Conservation (phyloP, 2,113 vertebrate species). For the Nibea coibor region DNA sequence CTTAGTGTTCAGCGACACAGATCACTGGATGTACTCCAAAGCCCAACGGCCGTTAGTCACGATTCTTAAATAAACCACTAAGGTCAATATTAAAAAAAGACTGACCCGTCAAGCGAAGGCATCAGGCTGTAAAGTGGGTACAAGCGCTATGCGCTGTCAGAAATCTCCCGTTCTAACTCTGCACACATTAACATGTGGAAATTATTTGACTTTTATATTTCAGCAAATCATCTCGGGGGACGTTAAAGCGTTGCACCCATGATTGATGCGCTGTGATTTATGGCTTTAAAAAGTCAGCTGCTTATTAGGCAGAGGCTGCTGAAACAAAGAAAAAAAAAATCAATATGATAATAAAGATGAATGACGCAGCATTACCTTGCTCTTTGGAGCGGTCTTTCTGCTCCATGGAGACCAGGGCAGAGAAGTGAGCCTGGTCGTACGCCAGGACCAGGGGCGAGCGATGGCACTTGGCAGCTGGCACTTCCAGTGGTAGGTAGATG, state of each 20-base stretch:
- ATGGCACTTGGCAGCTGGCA: slow-evolving; percentile 92
- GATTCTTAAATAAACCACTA: slow-evolving; percentile 17
- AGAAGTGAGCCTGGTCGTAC: slow-evolving; percentile 98
- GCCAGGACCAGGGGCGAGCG: slow-evolving; percentile 94
- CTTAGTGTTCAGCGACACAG: background rate
- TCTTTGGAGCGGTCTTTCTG: slow-evolving; percentile 93
- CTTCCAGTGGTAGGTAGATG: slow-evolving; percentile 96
- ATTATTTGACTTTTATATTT: background rate
- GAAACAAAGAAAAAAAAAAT: background rate
- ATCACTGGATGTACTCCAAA: background rate
- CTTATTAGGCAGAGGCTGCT: background rate
- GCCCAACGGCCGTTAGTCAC: slow-evolving; percentile 14
- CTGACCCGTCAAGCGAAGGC: background rate
- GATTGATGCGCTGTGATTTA: background rate
- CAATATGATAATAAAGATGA: background rate
- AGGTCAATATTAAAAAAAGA: slow-evolving; percentile 23
- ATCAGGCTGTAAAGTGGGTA: background rate
- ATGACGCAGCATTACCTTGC: slow-evolving; percentile 85
- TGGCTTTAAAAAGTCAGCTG: slow-evolving; percentile 5
- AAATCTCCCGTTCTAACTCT: background rate
- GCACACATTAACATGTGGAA: background rate
- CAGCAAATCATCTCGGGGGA: background rate
- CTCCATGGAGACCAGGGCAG: slow-evolving; percentile 98
- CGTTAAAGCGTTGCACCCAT: background rate
- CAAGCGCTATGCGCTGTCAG: background rate